Conservation (phyloP, 1,140 invertebrate species). For the Chironomus tepperi region DNA sequence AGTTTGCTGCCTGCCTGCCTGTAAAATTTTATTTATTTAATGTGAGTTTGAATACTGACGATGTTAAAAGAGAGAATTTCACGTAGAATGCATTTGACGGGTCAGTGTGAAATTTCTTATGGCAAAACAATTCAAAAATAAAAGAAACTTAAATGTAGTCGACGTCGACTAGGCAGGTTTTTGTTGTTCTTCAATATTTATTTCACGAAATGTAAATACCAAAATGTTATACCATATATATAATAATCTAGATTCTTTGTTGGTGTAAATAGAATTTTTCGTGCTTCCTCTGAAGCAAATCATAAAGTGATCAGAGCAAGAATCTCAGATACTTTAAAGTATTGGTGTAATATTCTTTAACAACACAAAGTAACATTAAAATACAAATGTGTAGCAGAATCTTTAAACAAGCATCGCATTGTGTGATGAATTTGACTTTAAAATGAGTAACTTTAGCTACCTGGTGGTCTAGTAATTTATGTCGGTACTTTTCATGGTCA, state of each 20-base stretch:
- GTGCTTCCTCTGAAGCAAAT: too few relatives aligned
- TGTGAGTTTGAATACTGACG: slow-evolving; percentile 7
- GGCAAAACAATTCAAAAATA: background rate
- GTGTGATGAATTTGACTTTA: background rate
- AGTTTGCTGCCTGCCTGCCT: too few relatives aligned
- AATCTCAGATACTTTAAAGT: too few relatives aligned
- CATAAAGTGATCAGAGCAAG: too few relatives aligned
- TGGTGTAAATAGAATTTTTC: background rate
- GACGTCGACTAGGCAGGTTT: background rate
- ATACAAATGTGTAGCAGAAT: background rate
- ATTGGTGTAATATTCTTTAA: background rate
- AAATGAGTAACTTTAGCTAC: background rate
- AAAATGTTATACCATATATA: background rate
- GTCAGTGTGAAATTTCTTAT: slow-evolving; percentile 22
- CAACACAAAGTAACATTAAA: background rate
- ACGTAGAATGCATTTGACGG: slow-evolving; percentile 19
- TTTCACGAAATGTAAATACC: slow-evolving; percentile 17
- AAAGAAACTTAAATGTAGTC: background rate
- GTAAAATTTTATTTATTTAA: background rate
- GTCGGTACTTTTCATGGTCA: too few relatives aligned
- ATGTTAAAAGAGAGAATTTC: background rate
- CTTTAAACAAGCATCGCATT: background rate
- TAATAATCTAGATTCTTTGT: slow-evolving; percentile 9
- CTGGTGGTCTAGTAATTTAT: background rate
- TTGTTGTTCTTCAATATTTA: slow-evolving; percentile 22